Base-by-base conservation (phyloP, 2,797 vertebrate genomes). In the Acrocephalus scirpaceus region DNA sequence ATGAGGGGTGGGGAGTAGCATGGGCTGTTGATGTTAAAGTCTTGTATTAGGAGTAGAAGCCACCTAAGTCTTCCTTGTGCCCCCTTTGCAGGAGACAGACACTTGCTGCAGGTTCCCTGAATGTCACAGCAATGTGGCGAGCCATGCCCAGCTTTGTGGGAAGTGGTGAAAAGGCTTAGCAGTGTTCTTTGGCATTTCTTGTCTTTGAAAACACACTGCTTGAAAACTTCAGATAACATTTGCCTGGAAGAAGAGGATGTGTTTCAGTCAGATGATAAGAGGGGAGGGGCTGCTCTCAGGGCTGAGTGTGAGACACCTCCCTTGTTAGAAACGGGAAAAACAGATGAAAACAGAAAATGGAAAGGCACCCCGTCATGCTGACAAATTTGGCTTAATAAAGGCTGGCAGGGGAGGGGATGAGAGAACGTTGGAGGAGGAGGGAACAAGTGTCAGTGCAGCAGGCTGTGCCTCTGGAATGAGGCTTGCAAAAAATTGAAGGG, bases 1-100 rank as follows among this genome's bases (percentile, higher is more conserved):
- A 1, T 0, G 9, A 18, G 23, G 10, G 9, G 4, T 7, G 8
- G 10, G 13, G 32, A 62, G 32, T 32, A 70, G 23, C 1, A 0
- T n/a, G 32, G 45, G 8, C 34, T 87, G 7, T 60, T 25, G 53
- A 8, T 11, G 8, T 22, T 82, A 1, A 79, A 60, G 54, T 5
- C 44, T 38, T 67, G 26, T 44, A 10, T 62, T 75, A 61, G 36
- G 16, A 15, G 13, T 64, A 30, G 53, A 60, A 93, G 47, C 5
- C 22, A n/a, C 22, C 1, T 9, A 23, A 67, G 6, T 42, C 17
- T 84, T 50, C 22, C 25, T 8, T 79, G 16, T 76, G 54, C 3
- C 12, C 3, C 1, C 44, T 79, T 70, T 44, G 17, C n/a, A 54
- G n/a, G 20, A 77, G 42, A 26, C 40, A 60, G 54, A 18, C 0